A percentile compares a stretch with the other conserved stretches of the same genome.
Evolutionary conservation across 2,797 vertebrate species (phyloP).

Genomic region (Schizopygopsis pylzovi): DNA sequence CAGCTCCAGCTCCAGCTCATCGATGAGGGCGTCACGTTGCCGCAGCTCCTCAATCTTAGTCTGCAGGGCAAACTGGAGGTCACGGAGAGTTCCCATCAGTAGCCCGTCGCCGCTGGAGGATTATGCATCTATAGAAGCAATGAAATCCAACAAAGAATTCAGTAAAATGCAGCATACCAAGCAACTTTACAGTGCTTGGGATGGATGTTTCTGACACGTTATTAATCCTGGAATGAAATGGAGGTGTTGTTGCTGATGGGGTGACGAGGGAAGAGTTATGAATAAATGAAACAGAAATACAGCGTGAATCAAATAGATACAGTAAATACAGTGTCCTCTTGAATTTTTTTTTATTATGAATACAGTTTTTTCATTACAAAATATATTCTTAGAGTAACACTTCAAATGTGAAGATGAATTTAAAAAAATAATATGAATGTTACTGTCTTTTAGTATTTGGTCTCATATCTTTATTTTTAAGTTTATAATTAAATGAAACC

Average conservation of each 20-base stretch:
- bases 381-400: background rate
- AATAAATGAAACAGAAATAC: background rate
- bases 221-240: background rate
- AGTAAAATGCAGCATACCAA: background rate
- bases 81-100: conserved; percentile 71
- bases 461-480: background rate
- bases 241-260: background rate
- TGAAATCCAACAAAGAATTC: background rate
- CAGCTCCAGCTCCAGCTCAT: conserved; percentile 80
- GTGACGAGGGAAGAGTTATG: background rate
- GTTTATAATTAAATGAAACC: background rate
- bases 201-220: background rate
- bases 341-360: background rate
- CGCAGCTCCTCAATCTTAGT: conserved; percentile 80
- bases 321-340: background rate
- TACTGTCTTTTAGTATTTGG: background rate
- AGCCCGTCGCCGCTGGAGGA: conserved; percentile 24
- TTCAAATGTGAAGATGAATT: background rate
- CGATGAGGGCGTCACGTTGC: conserved; percentile 77
- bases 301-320: background rate
- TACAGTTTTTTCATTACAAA: background rate
- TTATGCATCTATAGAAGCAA: background rate
- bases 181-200: background rate
- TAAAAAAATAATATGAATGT: background rate
- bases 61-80: conserved; percentile 79